Evolutionary conservation across 2,888 invertebrate species (phyloP).

Genomic region (Bimastos eiseni): DNA sequence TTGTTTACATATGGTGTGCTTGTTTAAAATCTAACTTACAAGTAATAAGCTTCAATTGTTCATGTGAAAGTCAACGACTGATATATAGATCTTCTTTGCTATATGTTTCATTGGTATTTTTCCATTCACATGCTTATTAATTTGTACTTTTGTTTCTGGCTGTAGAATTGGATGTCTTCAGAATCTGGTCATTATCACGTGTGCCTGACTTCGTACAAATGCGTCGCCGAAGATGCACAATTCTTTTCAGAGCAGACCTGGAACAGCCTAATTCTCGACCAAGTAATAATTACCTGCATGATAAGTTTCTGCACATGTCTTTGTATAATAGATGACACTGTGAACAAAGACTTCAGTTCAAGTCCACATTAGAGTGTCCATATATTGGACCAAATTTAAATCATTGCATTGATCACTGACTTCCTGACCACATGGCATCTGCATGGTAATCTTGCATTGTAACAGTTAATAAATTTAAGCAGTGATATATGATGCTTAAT

Average conservation of each 20-base stretch:
- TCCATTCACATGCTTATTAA: neutral
- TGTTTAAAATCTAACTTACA: neutral
- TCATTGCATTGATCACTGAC: too few relatives aligned
- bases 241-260: slow-evolving; percentile 6
- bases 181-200: neutral
- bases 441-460: too few relatives aligned
- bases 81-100: neutral
- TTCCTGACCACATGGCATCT: too few relatives aligned
- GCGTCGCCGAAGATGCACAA: neutral
- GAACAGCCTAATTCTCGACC: slow-evolving; percentile 14
- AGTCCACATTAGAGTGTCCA: neutral
- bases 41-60: neutral
- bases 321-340: neutral
- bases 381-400: neutral
- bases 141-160: neutral
- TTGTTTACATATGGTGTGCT: neutral
- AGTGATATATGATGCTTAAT: too few relatives aligned
- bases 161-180: slow-evolving; percentile 19
- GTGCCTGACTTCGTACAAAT: neutral
- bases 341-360: neutral
- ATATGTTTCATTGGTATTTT: neutral
- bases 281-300: neutral
- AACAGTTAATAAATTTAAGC: too few relatives aligned
- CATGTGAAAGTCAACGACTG: neutral
- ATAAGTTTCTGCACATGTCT: neutral